Conservation (phyloP, 2,113 vertebrate genomes). For the Dasyurus viverrinus region DNA sequence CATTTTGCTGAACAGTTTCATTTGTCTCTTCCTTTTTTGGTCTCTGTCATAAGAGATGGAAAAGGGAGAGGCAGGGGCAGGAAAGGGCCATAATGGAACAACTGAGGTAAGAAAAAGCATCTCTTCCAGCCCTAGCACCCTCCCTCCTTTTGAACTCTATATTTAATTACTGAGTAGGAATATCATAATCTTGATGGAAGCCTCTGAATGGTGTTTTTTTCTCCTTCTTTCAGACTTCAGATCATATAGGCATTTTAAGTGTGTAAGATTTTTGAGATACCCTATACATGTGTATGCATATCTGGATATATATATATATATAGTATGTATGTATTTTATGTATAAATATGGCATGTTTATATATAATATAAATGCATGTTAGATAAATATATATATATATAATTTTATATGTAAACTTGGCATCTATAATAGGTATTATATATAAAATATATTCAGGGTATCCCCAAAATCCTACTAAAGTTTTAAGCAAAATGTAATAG, state of each 20-base stretch:
- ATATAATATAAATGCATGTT: neutral
- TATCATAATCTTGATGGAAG: neutral
- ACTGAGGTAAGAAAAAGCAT: neutral
- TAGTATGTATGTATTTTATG: neutral
- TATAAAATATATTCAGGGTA: neutral
- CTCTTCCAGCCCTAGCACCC: neutral
- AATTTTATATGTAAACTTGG: neutral
- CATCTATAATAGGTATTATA: neutral
- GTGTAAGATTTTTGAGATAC: neutral
- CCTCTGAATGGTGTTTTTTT: neutral
- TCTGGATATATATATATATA: neutral
- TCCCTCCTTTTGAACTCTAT: neutral
- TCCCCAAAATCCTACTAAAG: neutral
- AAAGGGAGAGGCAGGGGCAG: neutral
- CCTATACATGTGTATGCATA: neutral
- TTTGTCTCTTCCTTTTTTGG: neutral
- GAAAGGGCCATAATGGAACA: neutral
- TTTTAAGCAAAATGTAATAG: neutral
- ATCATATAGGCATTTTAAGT: neutral
- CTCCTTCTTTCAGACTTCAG: neutral
- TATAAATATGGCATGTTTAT: neutral
- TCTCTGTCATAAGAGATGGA: neutral
- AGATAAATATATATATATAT: neutral
- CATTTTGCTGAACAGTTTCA: neutral
- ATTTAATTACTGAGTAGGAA: neutral